Evolutionary conservation across 2,888 invertebrate species (phyloP), one percentile per base, ranked within the genome.

Genomic region (Ferdinandea cuprea): DNA sequence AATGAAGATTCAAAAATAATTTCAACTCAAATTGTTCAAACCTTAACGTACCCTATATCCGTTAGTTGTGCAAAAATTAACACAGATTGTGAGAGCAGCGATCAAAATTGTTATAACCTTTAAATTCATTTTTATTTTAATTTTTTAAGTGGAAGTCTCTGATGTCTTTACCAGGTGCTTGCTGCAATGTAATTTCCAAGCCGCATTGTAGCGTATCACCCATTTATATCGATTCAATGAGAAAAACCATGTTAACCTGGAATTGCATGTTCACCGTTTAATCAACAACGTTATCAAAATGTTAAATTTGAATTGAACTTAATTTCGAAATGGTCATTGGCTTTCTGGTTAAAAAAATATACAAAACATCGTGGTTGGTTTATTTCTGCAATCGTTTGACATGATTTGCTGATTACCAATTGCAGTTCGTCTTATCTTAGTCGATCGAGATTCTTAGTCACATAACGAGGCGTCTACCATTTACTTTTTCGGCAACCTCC

Each of bases 151-250:
- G n/a, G n/a, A n/a, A n/a, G n/a, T n/a, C n/a, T n/a, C 13, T 40
- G 13, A 40, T 40, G 40, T 40, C 40, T 40, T 40, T 7, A 40
- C 40, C 40, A 40, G 40, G 40, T 13, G 15, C 15, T 15, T 7
- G 40, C 7, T 40, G 40, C 15, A 13, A 15, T 7, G 40, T 13
- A 13, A 40, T 40, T 40, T 40, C 13, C 15, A 15, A 40, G 8
- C 40, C 15, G 15, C 13, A 1, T 40, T 15, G 15, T n/a, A n/a
- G 15, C 15, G 40, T 40, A 7, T 6, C 15, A 15, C 40, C 7
- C 11, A 46, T 46, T 46, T 46, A 46, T 46, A 46, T 46, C 21
- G n/a, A 46, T n/a, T 46, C 19, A 13, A 11, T 11, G 9, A 19
- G 19, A 3, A 19, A n/a, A 44, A 19, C 44, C 9, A 11, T 21